phyloP scores from a whole-genome alignment of 92 coral and sea anemone species.

The Palythoa grandiflora region DNA sequence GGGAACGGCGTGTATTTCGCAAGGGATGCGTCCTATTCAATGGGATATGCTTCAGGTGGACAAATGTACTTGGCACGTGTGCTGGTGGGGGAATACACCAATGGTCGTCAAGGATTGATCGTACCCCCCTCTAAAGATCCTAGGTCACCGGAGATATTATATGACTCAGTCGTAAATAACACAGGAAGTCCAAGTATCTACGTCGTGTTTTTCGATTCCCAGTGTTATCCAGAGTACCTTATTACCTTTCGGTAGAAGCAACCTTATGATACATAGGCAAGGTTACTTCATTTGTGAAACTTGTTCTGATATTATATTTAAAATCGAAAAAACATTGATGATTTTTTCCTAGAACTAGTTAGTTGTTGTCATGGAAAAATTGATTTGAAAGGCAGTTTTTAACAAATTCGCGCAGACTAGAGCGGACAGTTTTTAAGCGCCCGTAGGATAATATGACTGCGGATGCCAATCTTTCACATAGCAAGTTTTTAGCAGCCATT shows the following conservation, averaged over 20 bases:
- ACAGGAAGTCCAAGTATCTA: conserved; percentile 52
- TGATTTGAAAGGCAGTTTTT: too few species aligned
- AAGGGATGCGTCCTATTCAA: conserved; percentile 66
- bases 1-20: conserved; percentile 43
- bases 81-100: conserved; percentile 71
- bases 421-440: too few species aligned
- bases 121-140: conserved; percentile 73
- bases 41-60: conserved; percentile 45
- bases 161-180: conserved; percentile 76
- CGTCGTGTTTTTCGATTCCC: conserved; percentile 71
- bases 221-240: conserved; percentile 84
- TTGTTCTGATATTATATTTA: too few species aligned
- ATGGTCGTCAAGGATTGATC: conserved; percentile 60
- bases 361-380: too few species aligned
- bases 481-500: too few species aligned
- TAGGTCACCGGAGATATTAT: conserved; percentile 61
- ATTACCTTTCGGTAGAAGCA: conserved; percentile 52
- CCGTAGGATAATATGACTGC: too few species aligned
- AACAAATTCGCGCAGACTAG: too few species aligned
- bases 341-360: too few species aligned
- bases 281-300: too few species aligned
- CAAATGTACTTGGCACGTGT: conserved; percentile 85
- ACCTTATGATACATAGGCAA: too few species aligned
- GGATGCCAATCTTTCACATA: too few species aligned
- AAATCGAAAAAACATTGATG: too few species aligned